Percentiles rank a stretch among this genome's conserved stretches.
phyloP scores from a whole-genome alignment of 2,888 invertebrate genomes.

The Sericinus montela region DNA sequence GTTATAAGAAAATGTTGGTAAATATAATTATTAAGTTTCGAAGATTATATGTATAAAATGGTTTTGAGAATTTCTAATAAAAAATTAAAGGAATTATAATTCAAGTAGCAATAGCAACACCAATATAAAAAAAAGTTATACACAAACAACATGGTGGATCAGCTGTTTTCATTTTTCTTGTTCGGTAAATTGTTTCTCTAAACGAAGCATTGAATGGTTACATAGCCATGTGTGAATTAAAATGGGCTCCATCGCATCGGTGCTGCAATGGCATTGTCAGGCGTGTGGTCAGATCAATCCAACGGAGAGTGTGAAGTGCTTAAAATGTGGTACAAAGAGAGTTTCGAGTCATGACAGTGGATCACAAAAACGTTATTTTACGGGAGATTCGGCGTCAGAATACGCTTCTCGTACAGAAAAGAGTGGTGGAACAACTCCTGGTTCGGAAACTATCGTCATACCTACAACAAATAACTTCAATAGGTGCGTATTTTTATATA shows the following conservation, averaged over 20 bases:
- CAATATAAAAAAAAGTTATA: conserved; percentile 56
- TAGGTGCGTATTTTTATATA: conserved; percentile 54
- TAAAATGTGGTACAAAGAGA: conserved; percentile 87
- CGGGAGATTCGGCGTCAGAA: conserved; percentile 64
- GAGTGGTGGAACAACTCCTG: conserved; percentile 67
- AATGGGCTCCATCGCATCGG: conserved; percentile 96
- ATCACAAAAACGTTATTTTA: conserved; percentile 55
- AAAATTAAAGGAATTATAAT: too few species aligned
- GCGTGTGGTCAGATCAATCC: conserved; percentile 93
- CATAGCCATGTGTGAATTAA: conserved; percentile 79
- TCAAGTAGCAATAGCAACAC: conserved; percentile 24
- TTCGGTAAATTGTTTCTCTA: conserved; percentile 61
- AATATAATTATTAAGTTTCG: too few species aligned
- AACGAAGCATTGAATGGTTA: conserved; percentile 71
- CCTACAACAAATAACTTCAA: conserved; percentile 63
- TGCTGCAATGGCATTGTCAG: conserved; percentile 95
- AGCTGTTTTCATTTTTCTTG: conserved; percentile 77
- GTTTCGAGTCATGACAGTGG: conserved; percentile 79
- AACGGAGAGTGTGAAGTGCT: conserved; percentile 90
- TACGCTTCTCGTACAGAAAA: conserved; percentile 61
- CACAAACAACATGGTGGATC: conserved; percentile 82
- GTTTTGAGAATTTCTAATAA: too few species aligned
- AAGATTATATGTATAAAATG: too few species aligned
- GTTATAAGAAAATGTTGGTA: too few species aligned
- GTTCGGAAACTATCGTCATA: conserved; percentile 65